Evolutionary conservation across 2,113 vertebrate species (phyloP).

Genomic region (Gasterosteus nipponicus): DNA sequence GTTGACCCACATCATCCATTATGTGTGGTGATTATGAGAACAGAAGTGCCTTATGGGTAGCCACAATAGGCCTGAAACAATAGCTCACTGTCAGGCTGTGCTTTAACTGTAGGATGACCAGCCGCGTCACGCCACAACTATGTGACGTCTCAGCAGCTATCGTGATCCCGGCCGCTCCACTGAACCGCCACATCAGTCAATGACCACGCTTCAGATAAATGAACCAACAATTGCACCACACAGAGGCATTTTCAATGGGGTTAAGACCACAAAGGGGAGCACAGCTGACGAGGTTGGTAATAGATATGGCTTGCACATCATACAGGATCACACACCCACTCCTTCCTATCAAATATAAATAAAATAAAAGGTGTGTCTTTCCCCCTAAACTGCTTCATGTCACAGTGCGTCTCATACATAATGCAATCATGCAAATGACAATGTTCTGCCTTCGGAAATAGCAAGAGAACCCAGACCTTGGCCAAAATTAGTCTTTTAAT

Average conservation of each 20-base stretch:
- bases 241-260: conserved; percentile 57
- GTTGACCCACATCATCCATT: conserved; percentile 86
- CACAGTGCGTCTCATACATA: conserved; percentile 74
- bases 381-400: conserved; percentile 60
- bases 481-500: conserved; percentile 83
- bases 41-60: conserved; percentile 80
- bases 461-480: conserved; percentile 78
- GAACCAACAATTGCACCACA: conserved; percentile 61
- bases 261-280: conserved; percentile 56
- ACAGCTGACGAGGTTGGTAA: conserved; percentile 50
- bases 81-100: conserved; percentile 78
- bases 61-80: conserved; percentile 72
- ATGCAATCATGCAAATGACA: conserved; percentile 81
- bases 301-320: conserved; percentile 50
- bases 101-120: conserved; percentile 73
- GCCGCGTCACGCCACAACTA: conserved; percentile 72
- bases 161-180: conserved; percentile 44
- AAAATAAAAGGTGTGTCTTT: conserved; percentile 68
- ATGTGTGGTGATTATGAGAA: conserved; percentile 83
- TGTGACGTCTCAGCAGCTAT: conserved; percentile 42
- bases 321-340: conserved; percentile 48
- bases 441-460: conserved; percentile 72
- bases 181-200: conserved; percentile 54
- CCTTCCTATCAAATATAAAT: conserved; percentile 44
- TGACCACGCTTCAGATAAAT: conserved; percentile 67